These are phyloP conservation scores for Clusia tigrina DNA, from an alignment of 2,888 invertebrate species.

Conservation along the genomic window DNA sequence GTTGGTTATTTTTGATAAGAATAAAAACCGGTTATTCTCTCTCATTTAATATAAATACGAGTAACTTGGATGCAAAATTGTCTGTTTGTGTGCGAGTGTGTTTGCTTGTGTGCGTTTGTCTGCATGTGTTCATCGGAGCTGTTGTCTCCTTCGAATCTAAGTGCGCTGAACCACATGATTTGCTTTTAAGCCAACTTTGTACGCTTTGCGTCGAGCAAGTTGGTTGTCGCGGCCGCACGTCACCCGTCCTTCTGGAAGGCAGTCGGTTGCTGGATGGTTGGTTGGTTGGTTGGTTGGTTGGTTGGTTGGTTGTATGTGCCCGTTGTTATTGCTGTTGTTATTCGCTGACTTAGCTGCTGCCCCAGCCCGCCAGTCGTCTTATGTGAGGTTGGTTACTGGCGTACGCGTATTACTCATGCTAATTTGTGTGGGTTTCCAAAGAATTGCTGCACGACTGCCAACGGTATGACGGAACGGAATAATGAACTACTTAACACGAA, in stretches of 20 bases:
- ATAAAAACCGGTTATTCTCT: slow-evolving; percentile 9
- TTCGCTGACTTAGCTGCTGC: no score
- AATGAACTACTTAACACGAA: slow-evolving; percentile 28
- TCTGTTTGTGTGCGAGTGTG: no score
- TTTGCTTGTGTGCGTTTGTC: neutral
- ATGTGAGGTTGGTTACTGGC: neutral
- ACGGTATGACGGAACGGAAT: slow-evolving; percentile 24
- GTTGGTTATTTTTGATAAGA: slow-evolving; percentile 12
- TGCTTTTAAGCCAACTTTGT: slow-evolving; percentile 33
- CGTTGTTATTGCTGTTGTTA: no score
- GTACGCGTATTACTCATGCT: slow-evolving; percentile 32
- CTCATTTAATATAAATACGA: no score
- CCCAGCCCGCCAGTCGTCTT: neutral
- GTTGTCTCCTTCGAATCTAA: slow-evolving; percentile 3
- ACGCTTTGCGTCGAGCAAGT: neutral
- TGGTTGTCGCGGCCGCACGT: neutral
- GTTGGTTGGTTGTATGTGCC: no score
- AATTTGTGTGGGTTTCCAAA: slow-evolving; percentile 35
- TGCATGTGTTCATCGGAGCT: neutral
- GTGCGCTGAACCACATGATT: slow-evolving; percentile 24
- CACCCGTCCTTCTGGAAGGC: neutral
- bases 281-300: no score
- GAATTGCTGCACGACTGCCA: slow-evolving; percentile 17
- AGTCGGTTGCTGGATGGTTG: neutral
- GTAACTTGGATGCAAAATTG: no score